phyloP scores from a whole-genome alignment of 2,113 vertebrate genomes.

The Pedionomus torquatus region DNA sequence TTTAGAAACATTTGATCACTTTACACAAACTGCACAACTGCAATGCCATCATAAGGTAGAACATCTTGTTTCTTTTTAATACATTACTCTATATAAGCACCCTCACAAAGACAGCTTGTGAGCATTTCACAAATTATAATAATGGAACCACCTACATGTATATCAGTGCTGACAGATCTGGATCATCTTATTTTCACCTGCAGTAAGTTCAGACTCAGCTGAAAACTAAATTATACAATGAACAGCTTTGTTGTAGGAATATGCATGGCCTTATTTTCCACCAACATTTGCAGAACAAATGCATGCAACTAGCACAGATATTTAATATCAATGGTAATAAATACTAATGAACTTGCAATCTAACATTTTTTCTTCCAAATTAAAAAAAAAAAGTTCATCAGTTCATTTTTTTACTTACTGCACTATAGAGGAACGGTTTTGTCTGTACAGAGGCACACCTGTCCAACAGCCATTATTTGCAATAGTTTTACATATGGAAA shows the following conservation, averaged over 20 bases:
- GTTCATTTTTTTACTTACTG: not conserved
- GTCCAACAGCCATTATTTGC: not conserved
- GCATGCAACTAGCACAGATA: constrained; percentile 16
- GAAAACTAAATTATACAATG: constrained; percentile 77
- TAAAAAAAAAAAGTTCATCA: not conserved
- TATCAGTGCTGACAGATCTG: constrained; percentile 75
- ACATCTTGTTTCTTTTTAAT: constrained; percentile 73
- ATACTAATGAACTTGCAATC: not conserved
- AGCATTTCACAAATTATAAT: constrained; percentile 78
- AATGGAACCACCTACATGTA: constrained; percentile 74
- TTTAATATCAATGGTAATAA: constrained; percentile 51
- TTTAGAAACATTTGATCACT: constrained; percentile 67
- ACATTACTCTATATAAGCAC: constrained; percentile 70
- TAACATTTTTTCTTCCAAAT: not conserved
- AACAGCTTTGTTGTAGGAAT: constrained; percentile 74
- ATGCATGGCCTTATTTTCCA: constrained; percentile 69
- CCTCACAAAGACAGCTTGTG: constrained; percentile 72
- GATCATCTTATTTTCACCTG: constrained; percentile 81
- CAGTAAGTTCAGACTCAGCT: constrained; percentile 73
- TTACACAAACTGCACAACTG: constrained; percentile 65
- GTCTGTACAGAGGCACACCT: not conserved
- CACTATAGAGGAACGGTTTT: not conserved
- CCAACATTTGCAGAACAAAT: constrained; percentile 47
- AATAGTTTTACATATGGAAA: not conserved
- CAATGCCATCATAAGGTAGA: constrained; percentile 71